Evolutionary conservation across 2,888 invertebrate species (phyloP).

Genomic region (Caenorhabditis sulstoni): DNA sequence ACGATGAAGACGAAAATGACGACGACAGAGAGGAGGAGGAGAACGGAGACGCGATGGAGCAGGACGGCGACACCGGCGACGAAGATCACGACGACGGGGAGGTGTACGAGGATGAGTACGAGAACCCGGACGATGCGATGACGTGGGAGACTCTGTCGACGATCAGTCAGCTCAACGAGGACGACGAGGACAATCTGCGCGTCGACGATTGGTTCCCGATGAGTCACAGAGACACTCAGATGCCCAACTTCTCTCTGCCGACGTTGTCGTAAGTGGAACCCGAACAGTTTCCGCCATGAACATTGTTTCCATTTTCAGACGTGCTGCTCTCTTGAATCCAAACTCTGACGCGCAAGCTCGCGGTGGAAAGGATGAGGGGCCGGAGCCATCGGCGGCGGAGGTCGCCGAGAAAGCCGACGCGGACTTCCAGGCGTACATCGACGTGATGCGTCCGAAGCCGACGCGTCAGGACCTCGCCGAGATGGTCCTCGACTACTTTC

Average conservation of each 20-base stretch:
- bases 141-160: conserved; percentile 46
- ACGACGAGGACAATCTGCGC: background rate
- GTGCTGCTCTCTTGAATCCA: background rate
- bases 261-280: conserved; percentile 26
- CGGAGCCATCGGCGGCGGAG: background rate
- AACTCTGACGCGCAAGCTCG: background rate
- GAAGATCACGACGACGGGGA: background rate
- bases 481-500: conserved; percentile 45
- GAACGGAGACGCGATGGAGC: no score
- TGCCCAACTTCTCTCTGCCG: conserved; percentile 41
- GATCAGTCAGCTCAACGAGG: conserved; percentile 19
- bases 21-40: background rate
- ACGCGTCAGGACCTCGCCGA: conserved; percentile 10
- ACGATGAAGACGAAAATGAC: background rate
- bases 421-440: conserved; percentile 1
- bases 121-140: conserved; percentile 9
- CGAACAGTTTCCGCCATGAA: background rate
- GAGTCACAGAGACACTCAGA: conserved; percentile 1
- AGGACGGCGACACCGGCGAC: background rate
- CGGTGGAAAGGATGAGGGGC: no score
- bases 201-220: conserved; percentile 47
- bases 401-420: background rate
- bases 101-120: background rate
- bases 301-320: conserved; percentile 17
- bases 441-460: conserved; percentile 42